phyloP scores from a whole-genome alignment of 2,113 vertebrate species.

The Mustela nigripes region DNA sequence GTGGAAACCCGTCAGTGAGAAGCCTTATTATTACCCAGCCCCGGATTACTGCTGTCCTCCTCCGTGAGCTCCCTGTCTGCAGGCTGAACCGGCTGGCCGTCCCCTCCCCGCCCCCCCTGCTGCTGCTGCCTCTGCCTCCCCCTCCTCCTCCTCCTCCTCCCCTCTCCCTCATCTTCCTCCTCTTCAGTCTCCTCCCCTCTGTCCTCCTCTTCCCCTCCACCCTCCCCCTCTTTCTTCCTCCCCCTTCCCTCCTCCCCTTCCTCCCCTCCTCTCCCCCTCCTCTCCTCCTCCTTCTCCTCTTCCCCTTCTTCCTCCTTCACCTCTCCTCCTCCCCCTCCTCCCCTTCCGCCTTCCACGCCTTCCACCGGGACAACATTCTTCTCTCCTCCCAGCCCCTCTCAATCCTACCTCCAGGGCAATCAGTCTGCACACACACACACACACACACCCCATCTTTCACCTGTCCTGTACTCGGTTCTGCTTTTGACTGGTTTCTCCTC shows the following conservation, averaged over 20 bases:
- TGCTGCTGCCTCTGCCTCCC: neutral
- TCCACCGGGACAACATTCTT: neutral
- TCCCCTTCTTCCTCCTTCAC: neutral
- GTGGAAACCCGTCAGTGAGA: conserved; percentile 59
- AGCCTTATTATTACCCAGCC: conserved; percentile 69
- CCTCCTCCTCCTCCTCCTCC: neutral
- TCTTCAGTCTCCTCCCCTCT: no score
- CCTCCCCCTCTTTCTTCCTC: accelerated
- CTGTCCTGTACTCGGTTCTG: neutral
- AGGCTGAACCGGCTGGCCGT: neutral
- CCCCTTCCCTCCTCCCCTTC: neutral
- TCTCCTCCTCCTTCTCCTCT: no score
- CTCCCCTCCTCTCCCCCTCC: accelerated
- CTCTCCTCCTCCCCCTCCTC: accelerated
- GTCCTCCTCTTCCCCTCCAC: accelerated
- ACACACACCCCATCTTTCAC: neutral
- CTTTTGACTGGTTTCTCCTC: neutral
- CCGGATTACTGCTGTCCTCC: conserved; percentile 64
- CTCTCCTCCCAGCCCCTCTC: neutral
- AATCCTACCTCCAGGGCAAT: neutral
- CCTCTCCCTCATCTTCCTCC: neutral
- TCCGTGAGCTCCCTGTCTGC: conserved; percentile 47
- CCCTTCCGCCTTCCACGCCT: accelerated
- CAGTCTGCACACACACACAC: neutral
- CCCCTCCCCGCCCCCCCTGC: neutral